Conservation (phyloP, 2,888 invertebrate genomes). For the Patella pellucida region DNA sequence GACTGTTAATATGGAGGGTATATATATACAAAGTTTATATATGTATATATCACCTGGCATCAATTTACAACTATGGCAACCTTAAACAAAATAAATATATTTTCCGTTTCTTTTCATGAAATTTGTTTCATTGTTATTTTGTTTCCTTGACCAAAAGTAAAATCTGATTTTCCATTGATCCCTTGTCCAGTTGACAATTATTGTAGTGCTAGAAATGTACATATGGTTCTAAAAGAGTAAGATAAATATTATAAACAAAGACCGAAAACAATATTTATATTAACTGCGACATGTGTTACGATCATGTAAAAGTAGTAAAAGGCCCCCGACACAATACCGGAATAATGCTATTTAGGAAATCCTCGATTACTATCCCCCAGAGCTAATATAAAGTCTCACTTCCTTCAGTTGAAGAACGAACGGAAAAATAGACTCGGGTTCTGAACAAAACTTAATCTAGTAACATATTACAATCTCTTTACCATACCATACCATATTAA, state of each 20-base stretch:
- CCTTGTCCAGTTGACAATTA: too few relatives aligned
- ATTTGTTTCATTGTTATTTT: too few relatives aligned
- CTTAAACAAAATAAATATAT: background rate
- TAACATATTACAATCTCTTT: background rate
- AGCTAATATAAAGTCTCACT: conserved; percentile 22
- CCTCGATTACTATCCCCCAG: conserved; percentile 18
- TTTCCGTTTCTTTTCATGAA: background rate
- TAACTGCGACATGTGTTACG: background rate
- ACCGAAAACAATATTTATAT: background rate
- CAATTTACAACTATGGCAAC: conserved; percentile 7
- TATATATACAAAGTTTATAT: background rate
- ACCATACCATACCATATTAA: too few relatives aligned
- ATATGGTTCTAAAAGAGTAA: too few relatives aligned
- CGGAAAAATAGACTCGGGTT: conserved; percentile 13
- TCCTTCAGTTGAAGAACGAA: conserved; percentile 23
- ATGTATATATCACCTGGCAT: background rate
- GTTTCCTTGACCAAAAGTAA: too few relatives aligned
- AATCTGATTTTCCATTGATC: too few relatives aligned
- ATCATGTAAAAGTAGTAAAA: background rate
- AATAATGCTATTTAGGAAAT: conserved; percentile 24
- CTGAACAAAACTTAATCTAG: conserved; percentile 4
- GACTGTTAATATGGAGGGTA: too few relatives aligned
- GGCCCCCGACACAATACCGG: conserved; percentile 6
- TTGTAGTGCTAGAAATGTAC: too few relatives aligned
- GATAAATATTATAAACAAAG: too few relatives aligned